These are phyloP conservation scores for Microcaecilia unicolor DNA, from an alignment of 2,797 vertebrate species.

Conservation along the genomic window DNA sequence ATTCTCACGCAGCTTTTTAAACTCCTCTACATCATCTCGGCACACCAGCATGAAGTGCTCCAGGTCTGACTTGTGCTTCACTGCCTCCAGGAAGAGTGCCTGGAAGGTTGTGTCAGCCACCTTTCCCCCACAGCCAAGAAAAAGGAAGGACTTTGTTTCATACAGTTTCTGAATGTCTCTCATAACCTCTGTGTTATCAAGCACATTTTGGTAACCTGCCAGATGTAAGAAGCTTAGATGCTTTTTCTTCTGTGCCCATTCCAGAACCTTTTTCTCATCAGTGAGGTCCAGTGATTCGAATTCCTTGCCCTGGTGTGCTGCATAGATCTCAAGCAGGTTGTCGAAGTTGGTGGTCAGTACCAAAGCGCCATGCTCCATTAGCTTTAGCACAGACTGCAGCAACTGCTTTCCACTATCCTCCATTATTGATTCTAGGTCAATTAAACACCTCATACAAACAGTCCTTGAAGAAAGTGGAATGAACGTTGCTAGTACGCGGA, in stretches of 20 bases:
- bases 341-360: constrained; percentile 95
- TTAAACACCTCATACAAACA: constrained; percentile 95
- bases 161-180: constrained; percentile 95
- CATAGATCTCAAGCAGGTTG: constrained; percentile 88
- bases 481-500: constrained; percentile 87
- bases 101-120: constrained; percentile 95
- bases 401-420: constrained; percentile 87
- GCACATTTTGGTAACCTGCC: constrained; percentile 89
- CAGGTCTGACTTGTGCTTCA: constrained; percentile 90
- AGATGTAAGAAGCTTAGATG: constrained; percentile 88
- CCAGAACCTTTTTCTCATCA: constrained; percentile 92
- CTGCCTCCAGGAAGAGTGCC: constrained; percentile 86
- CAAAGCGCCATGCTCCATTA: constrained; percentile 88
- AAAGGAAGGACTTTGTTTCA: constrained; percentile 88
- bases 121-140: constrained; percentile 89
- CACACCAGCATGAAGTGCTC: constrained; percentile 95
- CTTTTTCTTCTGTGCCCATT: constrained; percentile 94
- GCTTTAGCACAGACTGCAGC: constrained; percentile 79
- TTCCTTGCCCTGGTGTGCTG: constrained; percentile 81
- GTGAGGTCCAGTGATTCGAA: constrained; percentile 92
- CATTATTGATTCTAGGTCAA: constrained; percentile 89
- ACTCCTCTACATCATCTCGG: constrained; percentile 85
- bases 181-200: constrained; percentile 93
- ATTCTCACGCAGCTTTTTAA: constrained; percentile 91
- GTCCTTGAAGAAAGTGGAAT: constrained; percentile 94